Conservation (phyloP, 1,140 invertebrate species). For the Procambarus virginalis region DNA sequence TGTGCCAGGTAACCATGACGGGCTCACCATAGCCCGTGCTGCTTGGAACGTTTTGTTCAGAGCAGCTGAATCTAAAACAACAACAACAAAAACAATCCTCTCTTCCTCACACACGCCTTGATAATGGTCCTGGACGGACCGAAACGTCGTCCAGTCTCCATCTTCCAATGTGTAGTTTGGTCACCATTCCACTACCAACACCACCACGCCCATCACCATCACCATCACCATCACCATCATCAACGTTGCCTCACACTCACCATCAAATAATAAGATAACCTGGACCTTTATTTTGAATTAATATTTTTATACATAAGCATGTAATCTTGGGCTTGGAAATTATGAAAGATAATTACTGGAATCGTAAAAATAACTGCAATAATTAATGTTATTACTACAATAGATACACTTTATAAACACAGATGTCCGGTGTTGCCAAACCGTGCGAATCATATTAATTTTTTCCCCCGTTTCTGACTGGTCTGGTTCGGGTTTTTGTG, state of each 20-base stretch:
- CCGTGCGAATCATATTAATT: neutral
- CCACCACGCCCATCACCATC: too few relatives aligned
- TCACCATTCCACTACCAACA: too few relatives aligned
- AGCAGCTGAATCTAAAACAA: too few relatives aligned
- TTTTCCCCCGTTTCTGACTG: too few relatives aligned
- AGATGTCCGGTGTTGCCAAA: neutral
- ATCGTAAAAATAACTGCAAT: conserved; percentile 1
- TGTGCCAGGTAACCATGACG: too few relatives aligned
- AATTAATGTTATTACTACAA: neutral
- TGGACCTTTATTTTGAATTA: neutral
- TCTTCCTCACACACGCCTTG: too few relatives aligned
- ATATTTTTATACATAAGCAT: neutral
- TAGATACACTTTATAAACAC: neutral
- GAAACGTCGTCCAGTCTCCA: neutral
- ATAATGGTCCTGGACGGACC: too few relatives aligned
- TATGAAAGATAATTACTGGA: conserved; percentile 23
- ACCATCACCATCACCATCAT: neutral
- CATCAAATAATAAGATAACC: neutral
- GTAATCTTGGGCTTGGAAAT: neutral
- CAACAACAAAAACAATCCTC: too few relatives aligned
- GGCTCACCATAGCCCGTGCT: too few relatives aligned
- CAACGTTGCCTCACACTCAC: neutral
- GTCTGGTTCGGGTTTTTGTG: too few relatives aligned
- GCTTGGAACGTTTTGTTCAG: too few relatives aligned
- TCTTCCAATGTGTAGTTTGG: too few relatives aligned